Conservation (phyloP, 2,888 invertebrate genomes). For the Agrochola lota region DNA sequence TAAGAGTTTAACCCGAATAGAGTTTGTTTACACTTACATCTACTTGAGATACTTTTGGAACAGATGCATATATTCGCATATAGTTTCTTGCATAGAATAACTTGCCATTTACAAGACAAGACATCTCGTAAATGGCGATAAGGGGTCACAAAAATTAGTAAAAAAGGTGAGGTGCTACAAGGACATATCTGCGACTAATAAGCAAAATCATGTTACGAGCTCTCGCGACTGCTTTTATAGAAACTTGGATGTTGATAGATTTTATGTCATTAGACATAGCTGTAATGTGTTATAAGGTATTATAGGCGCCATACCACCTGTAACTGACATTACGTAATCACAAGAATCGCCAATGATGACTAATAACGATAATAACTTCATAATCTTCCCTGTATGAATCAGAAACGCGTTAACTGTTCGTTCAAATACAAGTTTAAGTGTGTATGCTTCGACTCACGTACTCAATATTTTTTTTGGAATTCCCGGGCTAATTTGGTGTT, state of each 20-base stretch:
- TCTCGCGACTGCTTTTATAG: background rate
- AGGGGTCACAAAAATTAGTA: background rate
- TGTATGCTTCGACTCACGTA: conserved; percentile 23
- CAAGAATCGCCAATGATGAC: conserved; percentile 9
- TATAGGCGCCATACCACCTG: background rate
- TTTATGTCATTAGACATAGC: background rate
- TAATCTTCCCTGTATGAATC: conserved; percentile 36
- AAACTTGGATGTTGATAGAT: background rate
- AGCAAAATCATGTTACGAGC: background rate
- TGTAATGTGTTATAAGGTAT: background rate
- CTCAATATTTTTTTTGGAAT: background rate
- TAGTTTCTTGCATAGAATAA: background rate
- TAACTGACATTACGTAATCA: background rate
- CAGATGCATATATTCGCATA: background rate
- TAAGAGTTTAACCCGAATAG: no score
- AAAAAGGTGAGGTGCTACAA: background rate
- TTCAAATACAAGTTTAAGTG: conserved; percentile 7
- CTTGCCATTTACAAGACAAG: background rate
- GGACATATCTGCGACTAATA: background rate
- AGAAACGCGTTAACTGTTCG: conserved; percentile 8
- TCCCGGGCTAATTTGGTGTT: conserved; percentile 6
- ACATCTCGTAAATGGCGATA: no score
- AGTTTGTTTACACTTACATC: no score
- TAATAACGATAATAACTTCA: conserved; percentile 21
- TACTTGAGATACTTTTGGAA: background rate